Conservation (phyloP, 2,888 invertebrate genomes). For the Heliconius ismenius region DNA sequence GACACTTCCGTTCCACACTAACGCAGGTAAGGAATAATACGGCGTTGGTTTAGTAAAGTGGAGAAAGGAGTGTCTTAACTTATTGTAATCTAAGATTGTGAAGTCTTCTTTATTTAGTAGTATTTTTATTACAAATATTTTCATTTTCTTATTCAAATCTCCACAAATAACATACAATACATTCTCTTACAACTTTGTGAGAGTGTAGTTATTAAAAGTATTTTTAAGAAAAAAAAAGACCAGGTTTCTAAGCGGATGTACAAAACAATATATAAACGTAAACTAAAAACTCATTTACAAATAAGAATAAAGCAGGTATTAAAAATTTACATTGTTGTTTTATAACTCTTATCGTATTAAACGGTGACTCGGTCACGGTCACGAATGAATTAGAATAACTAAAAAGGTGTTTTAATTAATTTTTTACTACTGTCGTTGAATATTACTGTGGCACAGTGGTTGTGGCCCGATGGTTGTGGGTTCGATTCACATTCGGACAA, state of each 20-base stretch:
- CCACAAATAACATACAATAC: no score
- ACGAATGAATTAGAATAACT: conserved; percentile 14
- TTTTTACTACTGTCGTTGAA: neutral
- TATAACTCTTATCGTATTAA: neutral
- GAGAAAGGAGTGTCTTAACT: no score
- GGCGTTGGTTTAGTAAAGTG: no score
- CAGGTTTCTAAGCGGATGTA: neutral
- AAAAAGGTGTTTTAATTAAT: neutral
- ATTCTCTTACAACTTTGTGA: neutral
- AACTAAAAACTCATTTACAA: neutral
- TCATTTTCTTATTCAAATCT: no score
- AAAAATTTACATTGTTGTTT: conserved; percentile 6
- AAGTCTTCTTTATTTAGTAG: no score
- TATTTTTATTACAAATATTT: no score
- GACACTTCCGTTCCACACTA: no score
- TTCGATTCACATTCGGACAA: neutral
- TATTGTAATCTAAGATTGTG: no score
- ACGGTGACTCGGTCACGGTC: conserved; percentile 16
- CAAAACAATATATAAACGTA: neutral
- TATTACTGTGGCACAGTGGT: no score
- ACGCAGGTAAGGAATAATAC: no score
- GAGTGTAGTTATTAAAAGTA: neutral
- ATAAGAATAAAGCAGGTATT: neutral
- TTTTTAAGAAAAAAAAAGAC: neutral
- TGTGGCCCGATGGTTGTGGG: neutral